Evolutionary conservation across 2,888 invertebrate genomes (phyloP), one percentile per base, ranked within the genome.

Genomic region (Strigamia transsilvanica): DNA sequence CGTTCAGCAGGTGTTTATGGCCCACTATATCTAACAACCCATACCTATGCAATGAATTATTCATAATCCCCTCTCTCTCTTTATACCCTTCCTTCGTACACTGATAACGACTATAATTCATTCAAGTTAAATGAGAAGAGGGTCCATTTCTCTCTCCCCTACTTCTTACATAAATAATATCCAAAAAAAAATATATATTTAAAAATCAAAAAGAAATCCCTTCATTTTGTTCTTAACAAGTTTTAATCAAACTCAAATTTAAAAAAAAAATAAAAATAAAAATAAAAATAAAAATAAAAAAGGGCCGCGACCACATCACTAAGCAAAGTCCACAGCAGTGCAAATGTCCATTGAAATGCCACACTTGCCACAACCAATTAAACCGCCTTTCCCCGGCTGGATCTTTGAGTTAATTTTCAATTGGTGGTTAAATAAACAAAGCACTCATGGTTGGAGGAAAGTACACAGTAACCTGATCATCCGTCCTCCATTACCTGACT

Each of bases 21-120:
- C 73, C 73, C 73, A 73, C 73, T 73, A 73, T 73, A 73, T 32
- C 73, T 73, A 73, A 73, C 73, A 73, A 73, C 73, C 73, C 73
- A 56, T 73, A 73, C 73, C 73, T 73, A 27, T 32, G 73, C 32
- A 27, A 73, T 73, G 73, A 73, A 73, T 73, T 73, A 73, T 73
- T 73, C 73, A 73, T 73, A 27, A 73, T 32, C 73, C 51, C 73
- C 73, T 32, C 73, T 73, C 66, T 23, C 23, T 27, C 23, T 32
- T 12, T 73, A 32, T 27, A 66, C 73, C 73, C 32, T 73, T 27
- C 73, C n/a, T n/a, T 27, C 32, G n/a, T 18, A 56, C 56, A 56
- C 56, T 32, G 73, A 73, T 73, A 73, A 73, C 73, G 73, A 73
- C 73, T 27, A 73, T 73, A 73, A 73, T 73, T 73, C 73, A 73